phyloP scores from a whole-genome alignment of 2,888 invertebrate species.

The Petrolisthes manimaculis region DNA sequence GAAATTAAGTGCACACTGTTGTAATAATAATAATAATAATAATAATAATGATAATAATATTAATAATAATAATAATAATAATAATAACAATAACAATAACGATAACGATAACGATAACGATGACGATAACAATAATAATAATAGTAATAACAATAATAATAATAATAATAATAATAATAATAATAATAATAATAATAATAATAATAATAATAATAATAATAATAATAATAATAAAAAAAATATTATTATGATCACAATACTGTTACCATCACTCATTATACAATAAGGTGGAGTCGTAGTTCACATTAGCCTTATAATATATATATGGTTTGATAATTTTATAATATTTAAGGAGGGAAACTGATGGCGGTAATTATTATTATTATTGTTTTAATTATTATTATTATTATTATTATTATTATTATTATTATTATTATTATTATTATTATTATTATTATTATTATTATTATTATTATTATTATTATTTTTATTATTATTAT shows the following conservation, averaged over 20 bases:
- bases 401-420: slow-evolving; percentile 12
- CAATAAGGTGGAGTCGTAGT: not conserved
- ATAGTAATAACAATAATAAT: not conserved
- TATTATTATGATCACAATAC: not conserved
- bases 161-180: not conserved
- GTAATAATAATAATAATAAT: not conserved
- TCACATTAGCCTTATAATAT: not conserved
- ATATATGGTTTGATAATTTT: not conserved
- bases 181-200: not conserved
- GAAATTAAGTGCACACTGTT: too few species aligned
- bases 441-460: not conserved
- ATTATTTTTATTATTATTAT: not conserved
- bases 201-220: not conserved
- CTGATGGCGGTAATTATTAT: not conserved
- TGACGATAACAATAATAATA: not conserved
- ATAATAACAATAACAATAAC: not conserved
- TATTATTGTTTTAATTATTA: not conserved
- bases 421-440: not conserved
- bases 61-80: not conserved
- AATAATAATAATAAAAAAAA: not conserved
- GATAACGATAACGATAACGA: not conserved
- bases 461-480: not conserved
- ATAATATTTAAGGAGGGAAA: not conserved
- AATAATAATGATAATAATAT: not conserved
- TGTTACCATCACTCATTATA: too few species aligned